These are phyloP conservation scores for Peromyscus nudipes DNA, from an alignment of 2,797 vertebrate genomes.

Conservation along the genomic window DNA sequence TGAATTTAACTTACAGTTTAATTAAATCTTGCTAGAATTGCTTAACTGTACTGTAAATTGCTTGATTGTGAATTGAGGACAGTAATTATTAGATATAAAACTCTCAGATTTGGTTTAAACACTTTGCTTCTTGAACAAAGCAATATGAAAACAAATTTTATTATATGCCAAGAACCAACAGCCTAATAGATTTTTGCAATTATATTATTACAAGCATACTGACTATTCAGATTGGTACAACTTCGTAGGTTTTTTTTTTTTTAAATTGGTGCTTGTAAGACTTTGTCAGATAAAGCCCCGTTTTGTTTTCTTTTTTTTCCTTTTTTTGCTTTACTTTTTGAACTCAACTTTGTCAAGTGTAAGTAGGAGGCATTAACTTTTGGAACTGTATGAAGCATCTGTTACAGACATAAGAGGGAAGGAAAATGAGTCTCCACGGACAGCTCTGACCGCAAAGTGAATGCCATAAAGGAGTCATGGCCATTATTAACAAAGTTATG, in stretches of 20 bases:
- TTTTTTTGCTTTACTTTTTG: not conserved
- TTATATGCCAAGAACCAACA: not conserved
- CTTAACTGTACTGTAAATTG: not conserved
- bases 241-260: not conserved
- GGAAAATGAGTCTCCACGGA: conserved; percentile 66
- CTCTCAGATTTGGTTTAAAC: not conserved
- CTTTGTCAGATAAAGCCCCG: not conserved
- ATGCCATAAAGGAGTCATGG: conserved; percentile 75
- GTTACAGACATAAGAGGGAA: conserved; percentile 35
- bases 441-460: conserved; percentile 49
- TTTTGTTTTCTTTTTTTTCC: not conserved
- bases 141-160: not conserved
- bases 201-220: not conserved
- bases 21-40: not conserved
- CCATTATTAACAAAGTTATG: conserved; percentile 68
- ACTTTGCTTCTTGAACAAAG: not conserved
- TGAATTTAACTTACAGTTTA: not conserved
- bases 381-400: conserved; percentile 65
- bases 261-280: not conserved
- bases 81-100: not conserved
- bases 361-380: conserved; percentile 64
- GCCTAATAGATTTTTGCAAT: not conserved
- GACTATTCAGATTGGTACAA: not conserved
- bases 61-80: not conserved
- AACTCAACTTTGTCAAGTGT: conserved; percentile 69